Evolutionary conservation across 2,797 vertebrate genomes (phyloP).

Genomic region (Furcifer pardalis): DNA sequence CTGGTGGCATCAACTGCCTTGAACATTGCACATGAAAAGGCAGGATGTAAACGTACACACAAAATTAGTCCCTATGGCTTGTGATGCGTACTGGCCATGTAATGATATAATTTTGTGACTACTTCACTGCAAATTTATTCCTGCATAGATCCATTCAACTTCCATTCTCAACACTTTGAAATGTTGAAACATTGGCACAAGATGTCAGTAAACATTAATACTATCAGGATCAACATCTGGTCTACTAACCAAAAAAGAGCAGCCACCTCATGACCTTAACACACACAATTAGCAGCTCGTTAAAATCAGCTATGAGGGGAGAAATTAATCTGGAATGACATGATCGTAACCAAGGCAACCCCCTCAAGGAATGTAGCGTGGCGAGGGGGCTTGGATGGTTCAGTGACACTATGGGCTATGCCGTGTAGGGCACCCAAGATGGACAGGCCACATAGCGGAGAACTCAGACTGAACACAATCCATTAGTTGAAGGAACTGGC

Average conservation of each 20-base stretch:
- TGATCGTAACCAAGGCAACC: too few species aligned
- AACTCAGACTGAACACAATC: too few species aligned
- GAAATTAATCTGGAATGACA: not conserved
- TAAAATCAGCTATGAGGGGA: conserved; percentile 6
- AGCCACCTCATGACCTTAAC: not conserved
- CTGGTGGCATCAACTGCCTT: not conserved
- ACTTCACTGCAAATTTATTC: not conserved
- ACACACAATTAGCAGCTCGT: not conserved
- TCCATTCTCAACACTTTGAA: not conserved
- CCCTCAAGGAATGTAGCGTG: too few species aligned
- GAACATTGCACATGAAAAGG: not conserved
- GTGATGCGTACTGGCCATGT: not conserved
- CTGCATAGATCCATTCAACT: not conserved
- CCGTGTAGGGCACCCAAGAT: too few species aligned
- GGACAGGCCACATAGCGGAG: too few species aligned
- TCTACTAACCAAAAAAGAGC: not conserved
- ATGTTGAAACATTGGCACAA: not conserved
- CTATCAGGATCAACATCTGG: not conserved
- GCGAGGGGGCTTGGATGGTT: too few species aligned
- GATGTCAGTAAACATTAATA: not conserved
- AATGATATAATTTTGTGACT: not conserved
- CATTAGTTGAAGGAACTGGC: too few species aligned
- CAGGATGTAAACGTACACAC: not conserved
- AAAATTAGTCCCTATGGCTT: not conserved
- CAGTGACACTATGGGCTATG: too few species aligned